phyloP scores from a whole-genome alignment of 2,888 invertebrate genomes.

The Ecliptopera silaceata region DNA sequence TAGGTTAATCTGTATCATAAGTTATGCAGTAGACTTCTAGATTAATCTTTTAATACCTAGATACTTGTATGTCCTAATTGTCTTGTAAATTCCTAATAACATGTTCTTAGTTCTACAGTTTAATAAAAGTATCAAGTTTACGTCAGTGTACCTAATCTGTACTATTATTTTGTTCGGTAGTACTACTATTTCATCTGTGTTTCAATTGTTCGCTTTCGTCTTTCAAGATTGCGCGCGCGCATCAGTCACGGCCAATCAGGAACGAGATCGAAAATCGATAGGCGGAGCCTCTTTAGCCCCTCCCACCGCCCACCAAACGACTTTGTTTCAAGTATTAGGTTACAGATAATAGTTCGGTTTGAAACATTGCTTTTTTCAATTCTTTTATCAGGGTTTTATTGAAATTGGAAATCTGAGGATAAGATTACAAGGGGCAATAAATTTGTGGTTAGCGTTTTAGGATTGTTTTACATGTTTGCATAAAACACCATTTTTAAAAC shows the following conservation, averaged over 20 bases:
- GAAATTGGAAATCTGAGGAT: conserved; percentile 53
- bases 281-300: conserved; percentile 52
- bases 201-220: conserved; percentile 65
- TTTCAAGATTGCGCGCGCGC: conserved; percentile 63
- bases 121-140: no score
- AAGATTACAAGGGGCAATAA: conserved; percentile 48
- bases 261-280: conserved; percentile 45
- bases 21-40: no score
- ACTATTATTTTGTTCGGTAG: background rate
- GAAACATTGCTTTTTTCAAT: conserved; percentile 45
- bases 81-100: no score
- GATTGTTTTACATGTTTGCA: conserved; percentile 12
- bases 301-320: conserved; percentile 63
- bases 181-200: conserved; percentile 33
- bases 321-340: conserved; percentile 65
- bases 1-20: no score
- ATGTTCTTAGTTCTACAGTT: no score
- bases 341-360: conserved; percentile 64
- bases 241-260: conserved; percentile 60
- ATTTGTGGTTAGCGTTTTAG: conserved; percentile 42
- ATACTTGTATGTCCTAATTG: no score
- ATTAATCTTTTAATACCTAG: no score
- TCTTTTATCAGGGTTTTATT: conserved; percentile 57
- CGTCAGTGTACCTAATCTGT: no score
- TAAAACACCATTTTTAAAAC: conserved; percentile 8